Conservation (phyloP, 1,140 invertebrate species). For the Macrotrachela quadricornifera region DNA sequence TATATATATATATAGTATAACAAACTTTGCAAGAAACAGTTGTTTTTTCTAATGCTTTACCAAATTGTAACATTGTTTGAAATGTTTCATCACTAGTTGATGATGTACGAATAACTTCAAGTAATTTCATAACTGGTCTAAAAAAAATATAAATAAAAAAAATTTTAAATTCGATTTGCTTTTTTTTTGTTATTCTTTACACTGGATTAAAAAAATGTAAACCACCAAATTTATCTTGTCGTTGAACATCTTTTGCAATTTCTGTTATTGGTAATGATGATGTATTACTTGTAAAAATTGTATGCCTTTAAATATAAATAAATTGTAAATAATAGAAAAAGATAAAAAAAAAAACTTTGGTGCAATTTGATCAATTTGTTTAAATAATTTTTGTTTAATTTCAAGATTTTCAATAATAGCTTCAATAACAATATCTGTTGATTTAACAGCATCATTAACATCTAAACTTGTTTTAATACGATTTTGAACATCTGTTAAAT, state of each 20-base stretch:
- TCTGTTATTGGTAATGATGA: conserved; percentile 61
- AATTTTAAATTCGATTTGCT: no score
- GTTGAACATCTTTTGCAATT: conserved; percentile 40
- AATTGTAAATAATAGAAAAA: no score
- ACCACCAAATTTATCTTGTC: conserved; percentile 46
- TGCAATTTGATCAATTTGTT: conserved; percentile 28
- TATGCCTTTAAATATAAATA: conserved; percentile 10
- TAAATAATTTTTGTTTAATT: conserved; percentile 55
- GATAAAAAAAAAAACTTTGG: conserved; percentile 11
- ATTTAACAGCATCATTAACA: conserved; percentile 37
- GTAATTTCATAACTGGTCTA: conserved; percentile 57
- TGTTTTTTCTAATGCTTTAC: conserved; percentile 51
- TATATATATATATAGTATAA: conserved; percentile 46
- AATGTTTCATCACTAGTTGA: conserved; percentile 54
- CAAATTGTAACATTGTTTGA: conserved; percentile 47
- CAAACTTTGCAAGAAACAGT: conserved; percentile 45
- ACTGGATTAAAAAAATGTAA: conserved; percentile 78
- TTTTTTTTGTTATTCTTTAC: no score
- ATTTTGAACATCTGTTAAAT: conserved; percentile 39
- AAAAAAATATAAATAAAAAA: no score
- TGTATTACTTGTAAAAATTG: conserved; percentile 59
- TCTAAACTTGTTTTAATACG: conserved; percentile 42
- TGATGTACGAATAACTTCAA: conserved; percentile 38
- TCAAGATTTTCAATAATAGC: conserved; percentile 64
- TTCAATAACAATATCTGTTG: conserved; percentile 56